Percentiles rank a stretch among this genome's conserved stretches.
Conservation (phyloP, 2,113 vertebrate genomes). For the Passer montanus region DNA sequence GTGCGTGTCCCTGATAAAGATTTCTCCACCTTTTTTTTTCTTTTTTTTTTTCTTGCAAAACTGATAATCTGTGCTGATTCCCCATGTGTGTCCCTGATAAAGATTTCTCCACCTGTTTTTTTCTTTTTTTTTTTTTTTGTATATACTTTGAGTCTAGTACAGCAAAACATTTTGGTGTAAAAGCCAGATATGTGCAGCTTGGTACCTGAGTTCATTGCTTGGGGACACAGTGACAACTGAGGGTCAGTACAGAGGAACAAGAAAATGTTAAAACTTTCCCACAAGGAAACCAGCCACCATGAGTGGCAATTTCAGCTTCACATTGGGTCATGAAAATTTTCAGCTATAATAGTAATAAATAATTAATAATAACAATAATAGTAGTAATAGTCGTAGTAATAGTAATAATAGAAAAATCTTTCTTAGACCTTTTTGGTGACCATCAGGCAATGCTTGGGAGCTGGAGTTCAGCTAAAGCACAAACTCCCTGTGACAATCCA, state of each 20-base stretch:
- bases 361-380: too few relatives aligned
- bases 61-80: background rate
- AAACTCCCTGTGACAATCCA: background rate
- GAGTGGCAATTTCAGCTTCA: background rate
- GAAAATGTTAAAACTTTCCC: background rate
- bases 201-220: background rate
- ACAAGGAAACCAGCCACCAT: background rate
- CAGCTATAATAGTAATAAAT: background rate
- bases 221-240: background rate
- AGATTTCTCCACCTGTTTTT: background rate
- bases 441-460: background rate
- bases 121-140: background rate
- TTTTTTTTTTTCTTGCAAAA: background rate
- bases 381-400: accelerated
- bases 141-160: background rate
- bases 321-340: background rate
- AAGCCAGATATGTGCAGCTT: background rate
- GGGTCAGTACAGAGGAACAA: background rate
- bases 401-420: background rate
- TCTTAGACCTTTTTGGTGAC: background rate
- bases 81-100: background rate
- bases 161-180: background rate
- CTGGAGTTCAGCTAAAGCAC: background rate
- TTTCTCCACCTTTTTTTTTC: background rate
- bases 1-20: background rate